Conservation (phyloP, 2,888 invertebrate species). For the Conistra vaccinii region DNA sequence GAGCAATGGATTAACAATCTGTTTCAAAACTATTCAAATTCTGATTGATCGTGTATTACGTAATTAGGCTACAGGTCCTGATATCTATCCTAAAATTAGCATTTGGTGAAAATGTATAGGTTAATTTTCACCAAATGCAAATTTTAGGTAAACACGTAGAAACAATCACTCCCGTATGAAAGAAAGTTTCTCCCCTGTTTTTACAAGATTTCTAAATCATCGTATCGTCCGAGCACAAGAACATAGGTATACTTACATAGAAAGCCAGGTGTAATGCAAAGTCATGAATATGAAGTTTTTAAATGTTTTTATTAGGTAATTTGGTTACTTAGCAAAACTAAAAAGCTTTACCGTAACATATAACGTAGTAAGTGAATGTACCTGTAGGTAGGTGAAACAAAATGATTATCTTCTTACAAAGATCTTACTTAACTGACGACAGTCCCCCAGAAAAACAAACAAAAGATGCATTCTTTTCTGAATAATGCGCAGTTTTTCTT, state of each 20-base stretch:
- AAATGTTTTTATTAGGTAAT: not conserved
- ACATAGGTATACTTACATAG: not conserved
- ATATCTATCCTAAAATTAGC: too few species aligned
- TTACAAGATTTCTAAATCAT: not conserved
- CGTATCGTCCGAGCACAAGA: not conserved
- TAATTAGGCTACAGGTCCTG: too few species aligned
- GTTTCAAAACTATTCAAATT: too few species aligned
- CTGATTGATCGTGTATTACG: too few species aligned
- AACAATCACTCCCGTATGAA: not conserved
- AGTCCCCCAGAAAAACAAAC: conserved; percentile 64
- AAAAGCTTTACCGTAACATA: not conserved
- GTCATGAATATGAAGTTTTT: not conserved
- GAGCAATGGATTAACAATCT: too few species aligned
- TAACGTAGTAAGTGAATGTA: not conserved
- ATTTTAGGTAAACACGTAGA: not conserved
- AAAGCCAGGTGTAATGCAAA: conserved; percentile 1
- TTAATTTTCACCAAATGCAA: not conserved
- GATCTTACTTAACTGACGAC: conserved; percentile 64
- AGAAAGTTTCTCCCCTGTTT: not conserved
- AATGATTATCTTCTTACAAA: conserved; percentile 57
- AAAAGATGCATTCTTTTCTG: conserved; percentile 66
- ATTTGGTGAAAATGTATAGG: too few species aligned
- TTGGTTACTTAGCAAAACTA: not conserved
- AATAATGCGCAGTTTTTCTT: conserved; percentile 67
- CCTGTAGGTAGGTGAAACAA: conserved; percentile 10